Conservation (phyloP, 2,888 invertebrate species). For the Sphaerophoria taeniata region DNA sequence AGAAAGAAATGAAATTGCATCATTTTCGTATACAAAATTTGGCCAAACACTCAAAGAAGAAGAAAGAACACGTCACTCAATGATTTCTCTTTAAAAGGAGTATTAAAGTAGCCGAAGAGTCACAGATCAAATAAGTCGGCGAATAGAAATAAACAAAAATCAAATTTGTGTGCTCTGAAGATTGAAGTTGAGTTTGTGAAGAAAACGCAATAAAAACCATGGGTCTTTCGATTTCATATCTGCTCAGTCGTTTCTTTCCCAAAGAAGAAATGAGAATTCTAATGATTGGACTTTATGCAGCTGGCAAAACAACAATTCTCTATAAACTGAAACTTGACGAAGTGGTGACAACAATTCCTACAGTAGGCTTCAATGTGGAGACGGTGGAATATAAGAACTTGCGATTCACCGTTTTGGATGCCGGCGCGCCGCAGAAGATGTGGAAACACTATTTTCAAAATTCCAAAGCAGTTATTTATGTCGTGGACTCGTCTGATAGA, state of each 20-base stretch:
- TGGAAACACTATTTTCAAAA: no score
- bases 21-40: slow-evolving; percentile 6
- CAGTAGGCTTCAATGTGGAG: slow-evolving; percentile 80
- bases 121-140: slow-evolving; percentile 14
- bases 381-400: slow-evolving; percentile 79
- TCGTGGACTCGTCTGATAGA: not conserved
- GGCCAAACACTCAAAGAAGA: not conserved
- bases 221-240: slow-evolving; percentile 77
- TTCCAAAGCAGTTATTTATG: slow-evolving; percentile 75
- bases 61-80: slow-evolving; percentile 41
- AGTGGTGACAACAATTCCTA: slow-evolving; percentile 78
- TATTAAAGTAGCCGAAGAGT: not conserved
- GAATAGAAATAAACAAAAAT: not conserved
- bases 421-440: slow-evolving; percentile 79
- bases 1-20: slow-evolving; percentile 43
- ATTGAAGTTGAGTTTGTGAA: not conserved
- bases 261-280: slow-evolving; percentile 78
- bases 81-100: slow-evolving; percentile 37
- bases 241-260: slow-evolving; percentile 76
- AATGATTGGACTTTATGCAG: slow-evolving; percentile 79
- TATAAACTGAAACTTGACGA: slow-evolving; percentile 79
- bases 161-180: not conserved
- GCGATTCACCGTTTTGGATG: slow-evolving; percentile 79
- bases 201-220: slow-evolving; percentile 56
- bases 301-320: slow-evolving; percentile 80